Evolutionary conservation across 2,888 invertebrate species (phyloP).

Genomic region (Coenonympha glycerion): DNA sequence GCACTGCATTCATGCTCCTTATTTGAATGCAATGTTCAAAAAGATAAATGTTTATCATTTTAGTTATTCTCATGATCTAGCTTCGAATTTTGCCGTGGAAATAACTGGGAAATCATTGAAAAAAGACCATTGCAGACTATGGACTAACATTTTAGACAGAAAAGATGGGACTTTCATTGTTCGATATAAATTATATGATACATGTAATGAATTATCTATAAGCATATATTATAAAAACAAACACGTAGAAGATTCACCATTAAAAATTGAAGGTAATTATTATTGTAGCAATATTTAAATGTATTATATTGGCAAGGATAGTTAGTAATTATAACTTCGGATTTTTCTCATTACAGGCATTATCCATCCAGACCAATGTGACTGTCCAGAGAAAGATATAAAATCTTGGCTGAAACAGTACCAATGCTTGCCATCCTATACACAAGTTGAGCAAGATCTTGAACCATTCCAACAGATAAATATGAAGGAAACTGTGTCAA

Average conservation of each 20-base stretch:
- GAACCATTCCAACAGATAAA: slow-evolving; percentile 80
- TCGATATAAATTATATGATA: slow-evolving; percentile 86
- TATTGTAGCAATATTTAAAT: neutral
- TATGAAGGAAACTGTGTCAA: slow-evolving; percentile 79
- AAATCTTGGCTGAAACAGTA: slow-evolving; percentile 80
- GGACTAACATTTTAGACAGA: slow-evolving; percentile 85
- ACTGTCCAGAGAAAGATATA: slow-evolving; percentile 82
- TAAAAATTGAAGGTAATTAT: slow-evolving; percentile 75
- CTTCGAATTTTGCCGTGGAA: slow-evolving; percentile 64
- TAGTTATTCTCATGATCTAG: slow-evolving; percentile 76
- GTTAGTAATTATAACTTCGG: neutral
- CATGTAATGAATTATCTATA: slow-evolving; percentile 83
- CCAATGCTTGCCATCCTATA: slow-evolving; percentile 78
- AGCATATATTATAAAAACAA: slow-evolving; percentile 78
- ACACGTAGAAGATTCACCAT: slow-evolving; percentile 80
- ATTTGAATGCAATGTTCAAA: too few species aligned
- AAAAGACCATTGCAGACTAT: slow-evolving; percentile 79
- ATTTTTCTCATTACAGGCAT: slow-evolving; percentile 69
- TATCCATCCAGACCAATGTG: slow-evolving; percentile 87
- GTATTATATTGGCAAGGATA: neutral
- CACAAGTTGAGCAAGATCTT: slow-evolving; percentile 84
- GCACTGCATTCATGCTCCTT: neutral
- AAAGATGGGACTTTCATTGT: slow-evolving; percentile 90
- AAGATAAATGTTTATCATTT: slow-evolving; percentile 34
- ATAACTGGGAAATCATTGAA: slow-evolving; percentile 75